phyloP scores from a whole-genome alignment of 2,797 vertebrate species.

The Intellagama lesueurii region DNA sequence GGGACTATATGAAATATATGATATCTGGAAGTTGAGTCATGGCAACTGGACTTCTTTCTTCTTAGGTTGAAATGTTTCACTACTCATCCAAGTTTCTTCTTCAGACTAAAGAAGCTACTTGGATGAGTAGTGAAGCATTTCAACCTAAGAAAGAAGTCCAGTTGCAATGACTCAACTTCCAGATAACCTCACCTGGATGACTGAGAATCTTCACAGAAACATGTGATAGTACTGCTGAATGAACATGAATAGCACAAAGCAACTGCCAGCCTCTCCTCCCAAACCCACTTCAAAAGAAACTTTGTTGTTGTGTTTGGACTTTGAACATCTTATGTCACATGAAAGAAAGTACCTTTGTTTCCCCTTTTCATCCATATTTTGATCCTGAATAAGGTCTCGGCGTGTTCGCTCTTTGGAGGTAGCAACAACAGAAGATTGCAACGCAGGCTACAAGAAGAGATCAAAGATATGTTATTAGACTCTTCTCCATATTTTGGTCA shows the following conservation, averaged over 20 bases:
- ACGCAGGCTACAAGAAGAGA: slow-evolving; percentile 86
- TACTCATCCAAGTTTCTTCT: no score
- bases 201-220: no score
- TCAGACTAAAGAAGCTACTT: no score
- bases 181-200: no score
- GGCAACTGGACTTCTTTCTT: no score
- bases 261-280: not conserved
- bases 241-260: not conserved
- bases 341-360: slow-evolving; percentile 88
- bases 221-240: not conserved
- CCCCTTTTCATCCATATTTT: slow-evolving; percentile 97
- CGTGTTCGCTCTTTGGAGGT: slow-evolving; percentile 99
- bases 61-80: no score
- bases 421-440: slow-evolving; percentile 99
- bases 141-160: not conserved
- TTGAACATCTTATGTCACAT: not conserved
- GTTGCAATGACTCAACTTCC: no score
- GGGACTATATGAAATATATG: not conserved
- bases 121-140: not conserved
- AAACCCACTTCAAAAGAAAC: not conserved
- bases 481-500: not conserved
- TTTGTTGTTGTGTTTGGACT: not conserved
- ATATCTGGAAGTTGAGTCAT: no score
- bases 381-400: slow-evolving; percentile 99
- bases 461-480: not conserved